A percentile compares a stretch with the other conserved stretches of the same genome.
Conservation (phyloP, 2,113 vertebrate genomes). For the Ariopsis seemanni region DNA sequence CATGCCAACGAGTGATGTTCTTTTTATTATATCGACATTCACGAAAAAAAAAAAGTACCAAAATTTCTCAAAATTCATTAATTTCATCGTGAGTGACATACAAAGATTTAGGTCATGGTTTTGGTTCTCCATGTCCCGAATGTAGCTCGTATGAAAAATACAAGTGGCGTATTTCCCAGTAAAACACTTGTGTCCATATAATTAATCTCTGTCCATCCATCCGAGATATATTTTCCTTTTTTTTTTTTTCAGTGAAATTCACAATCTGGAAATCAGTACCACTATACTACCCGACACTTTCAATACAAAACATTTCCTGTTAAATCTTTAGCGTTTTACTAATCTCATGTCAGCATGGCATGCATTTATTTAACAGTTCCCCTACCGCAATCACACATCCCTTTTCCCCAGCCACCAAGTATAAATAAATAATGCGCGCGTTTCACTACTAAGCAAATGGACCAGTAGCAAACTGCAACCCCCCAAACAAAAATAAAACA, state of each 20-base stretch:
- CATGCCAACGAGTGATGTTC: no score
- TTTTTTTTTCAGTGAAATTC: not conserved
- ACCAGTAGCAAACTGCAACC: not conserved
- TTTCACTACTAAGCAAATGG: not conserved
- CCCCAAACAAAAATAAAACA: not conserved
- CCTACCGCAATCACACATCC: not conserved
- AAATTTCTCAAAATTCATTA: no score
- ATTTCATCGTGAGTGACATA: no score
- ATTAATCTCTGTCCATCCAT: no score
- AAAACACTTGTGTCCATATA: no score
- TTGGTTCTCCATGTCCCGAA: no score
- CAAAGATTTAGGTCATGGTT: no score
- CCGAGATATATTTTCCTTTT: not conserved
- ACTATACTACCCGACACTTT: not conserved
- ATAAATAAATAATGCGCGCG: slow-evolving; percentile 4
- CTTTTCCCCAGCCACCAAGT: not conserved
- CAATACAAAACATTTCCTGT: not conserved
- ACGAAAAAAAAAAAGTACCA: no score
- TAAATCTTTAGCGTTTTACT: not conserved
- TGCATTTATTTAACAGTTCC: not conserved
- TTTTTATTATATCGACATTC: no score
- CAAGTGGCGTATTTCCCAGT: no score
- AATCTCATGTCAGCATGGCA: not conserved
- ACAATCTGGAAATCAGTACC: not conserved
- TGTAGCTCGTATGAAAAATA: no score